Percentiles rank a stretch among this genome's conserved stretches.
phyloP scores from a whole-genome alignment of 2,113 vertebrate genomes.

The Syngnathus typhle region DNA sequence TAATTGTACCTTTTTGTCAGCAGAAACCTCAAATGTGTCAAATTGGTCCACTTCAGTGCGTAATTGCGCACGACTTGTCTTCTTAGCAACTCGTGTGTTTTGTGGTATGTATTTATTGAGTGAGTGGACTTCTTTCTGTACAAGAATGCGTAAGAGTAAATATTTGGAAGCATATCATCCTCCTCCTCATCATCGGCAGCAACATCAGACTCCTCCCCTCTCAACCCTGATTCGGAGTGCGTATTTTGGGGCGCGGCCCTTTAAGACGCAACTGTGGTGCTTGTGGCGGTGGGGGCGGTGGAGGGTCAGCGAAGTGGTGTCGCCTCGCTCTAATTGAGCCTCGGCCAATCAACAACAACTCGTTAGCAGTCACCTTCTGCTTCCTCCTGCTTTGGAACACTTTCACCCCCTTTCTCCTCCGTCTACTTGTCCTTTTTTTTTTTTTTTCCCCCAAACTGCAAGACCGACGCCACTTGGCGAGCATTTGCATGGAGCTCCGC shows the following conservation, averaged over 20 bases:
- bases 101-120: too few relatives aligned
- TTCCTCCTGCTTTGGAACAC: slow-evolving; percentile 15
- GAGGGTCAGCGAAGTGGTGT: slow-evolving; percentile 71
- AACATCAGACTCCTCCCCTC: slow-evolving; percentile 77
- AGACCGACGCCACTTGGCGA: background rate
- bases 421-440: background rate
- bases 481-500: background rate
- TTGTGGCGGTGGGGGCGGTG: background rate
- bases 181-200: slow-evolving; percentile 52
- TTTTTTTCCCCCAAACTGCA: background rate
- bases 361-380: slow-evolving; percentile 71
- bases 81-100: background rate
- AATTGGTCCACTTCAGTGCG: slow-evolving; percentile 22
- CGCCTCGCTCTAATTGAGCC: slow-evolving; percentile 79
- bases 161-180: background rate
- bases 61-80: slow-evolving; percentile 49
- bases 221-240: slow-evolving; percentile 61
- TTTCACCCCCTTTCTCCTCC: background rate
- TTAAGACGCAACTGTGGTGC: slow-evolving; percentile 67
- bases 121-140: slow-evolving; percentile 47
- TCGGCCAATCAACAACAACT: slow-evolving; percentile 80
- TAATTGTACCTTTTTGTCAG: background rate
- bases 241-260: slow-evolving; percentile 54
- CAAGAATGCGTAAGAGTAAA: slow-evolving; percentile 24
- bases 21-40: background rate